Conservation (phyloP, 2,797 vertebrate species). For the Tinamus major region DNA sequence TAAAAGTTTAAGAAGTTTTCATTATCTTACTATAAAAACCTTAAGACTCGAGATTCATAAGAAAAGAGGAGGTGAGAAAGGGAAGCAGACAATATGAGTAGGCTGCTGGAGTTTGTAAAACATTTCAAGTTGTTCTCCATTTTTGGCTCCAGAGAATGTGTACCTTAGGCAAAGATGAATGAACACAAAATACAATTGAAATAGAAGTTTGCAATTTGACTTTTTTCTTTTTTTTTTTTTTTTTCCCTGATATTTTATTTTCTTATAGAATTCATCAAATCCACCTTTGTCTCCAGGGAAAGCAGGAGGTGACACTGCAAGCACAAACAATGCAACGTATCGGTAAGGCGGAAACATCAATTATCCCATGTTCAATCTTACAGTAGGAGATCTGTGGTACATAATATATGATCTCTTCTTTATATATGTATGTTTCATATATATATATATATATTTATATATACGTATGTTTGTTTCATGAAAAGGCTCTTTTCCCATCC, state of each 20-base stretch:
- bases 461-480: not conserved
- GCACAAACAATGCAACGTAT: constrained; percentile 56
- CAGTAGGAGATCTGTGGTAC: not conserved
- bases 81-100: not conserved
- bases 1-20: not conserved
- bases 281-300: constrained; percentile 79
- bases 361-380: not conserved
- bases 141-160: not conserved
- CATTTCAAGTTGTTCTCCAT: not conserved
- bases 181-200: not conserved
- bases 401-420: not conserved
- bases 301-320: constrained; percentile 64
- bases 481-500: not conserved
- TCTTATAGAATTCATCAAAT: constrained; percentile 68
- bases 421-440: too few species aligned
- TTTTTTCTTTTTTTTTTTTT: not conserved
- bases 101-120: not conserved
- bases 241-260: not conserved
- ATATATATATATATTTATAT: too few species aligned
- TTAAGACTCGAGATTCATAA: not conserved
- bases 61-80: not conserved
- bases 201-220: not conserved
- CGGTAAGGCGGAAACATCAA: constrained; percentile 72
- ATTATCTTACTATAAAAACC: not conserved
- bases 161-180: not conserved